Evolutionary conservation across 2,888 invertebrate species (phyloP).

Genomic region (Cheilosia vernalis): DNA sequence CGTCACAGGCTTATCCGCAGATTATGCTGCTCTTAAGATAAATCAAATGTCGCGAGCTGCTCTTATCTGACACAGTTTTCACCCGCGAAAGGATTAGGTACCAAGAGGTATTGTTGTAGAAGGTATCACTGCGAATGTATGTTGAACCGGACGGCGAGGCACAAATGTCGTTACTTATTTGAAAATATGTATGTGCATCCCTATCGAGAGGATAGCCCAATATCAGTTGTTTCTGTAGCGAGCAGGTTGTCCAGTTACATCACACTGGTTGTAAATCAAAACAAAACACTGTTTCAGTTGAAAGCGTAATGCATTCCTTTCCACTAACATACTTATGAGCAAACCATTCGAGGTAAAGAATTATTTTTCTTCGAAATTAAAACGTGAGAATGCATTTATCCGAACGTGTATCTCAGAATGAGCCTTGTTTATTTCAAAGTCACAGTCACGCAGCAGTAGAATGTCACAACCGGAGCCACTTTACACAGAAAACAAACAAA

Average conservation of each 20-base stretch:
- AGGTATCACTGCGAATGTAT: no score
- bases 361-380: conserved; percentile 23
- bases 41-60: conserved; percentile 3
- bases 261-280: conserved; percentile 30
- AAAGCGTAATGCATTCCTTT: conserved; percentile 24
- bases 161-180: no score
- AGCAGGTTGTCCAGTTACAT: conserved; percentile 9
- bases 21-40: conserved; percentile 11
- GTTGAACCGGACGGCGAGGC: no score
- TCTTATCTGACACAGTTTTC: conserved; percentile 51
- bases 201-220: no score
- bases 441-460: conserved; percentile 8
- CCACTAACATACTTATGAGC: conserved; percentile 5
- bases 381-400: conserved; percentile 50
- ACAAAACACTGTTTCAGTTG: neutral
- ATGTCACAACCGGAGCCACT: neutral
- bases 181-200: no score
- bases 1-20: conserved; percentile 39
- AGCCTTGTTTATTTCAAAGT: conserved; percentile 40
- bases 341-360: conserved; percentile 19
- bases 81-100: conserved; percentile 17
- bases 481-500: neutral
- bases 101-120: no score
- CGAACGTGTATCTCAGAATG: conserved; percentile 23
- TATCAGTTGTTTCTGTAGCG: no score